Percentiles rank a stretch among this genome's conserved stretches.
Conservation (phyloP, 2,888 invertebrate species). For the Drosophila sordidula region DNA sequence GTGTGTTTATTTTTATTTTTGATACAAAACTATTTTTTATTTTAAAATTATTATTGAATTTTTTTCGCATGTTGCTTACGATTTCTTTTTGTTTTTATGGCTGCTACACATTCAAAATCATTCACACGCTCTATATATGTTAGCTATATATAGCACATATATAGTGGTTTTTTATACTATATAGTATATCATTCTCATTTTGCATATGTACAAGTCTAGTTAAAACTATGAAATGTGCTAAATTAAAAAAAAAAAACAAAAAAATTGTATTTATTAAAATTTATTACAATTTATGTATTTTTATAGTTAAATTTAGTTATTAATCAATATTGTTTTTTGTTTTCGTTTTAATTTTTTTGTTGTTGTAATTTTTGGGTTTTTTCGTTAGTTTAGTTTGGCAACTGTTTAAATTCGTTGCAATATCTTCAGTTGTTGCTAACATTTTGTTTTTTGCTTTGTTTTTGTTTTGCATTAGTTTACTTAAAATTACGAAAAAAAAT, state of each 20-base stretch:
- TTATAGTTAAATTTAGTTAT: conserved; percentile 48
- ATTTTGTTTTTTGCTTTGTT: conserved; percentile 21
- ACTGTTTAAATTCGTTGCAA: conserved; percentile 80
- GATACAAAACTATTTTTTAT: conserved; percentile 71
- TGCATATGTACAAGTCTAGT: conserved; percentile 75
- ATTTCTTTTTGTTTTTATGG: conserved; percentile 23
- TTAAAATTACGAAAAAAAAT: conserved; percentile 72
- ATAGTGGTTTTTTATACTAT: conserved; percentile 24
- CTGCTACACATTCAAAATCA: conserved; percentile 59
- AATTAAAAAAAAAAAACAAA: conserved; percentile 59
- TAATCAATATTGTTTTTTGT: conserved; percentile 42
- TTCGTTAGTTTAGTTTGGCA: conserved; percentile 77
- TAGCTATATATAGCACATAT: conserved; percentile 18
- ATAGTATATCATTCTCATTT: conserved; percentile 47
- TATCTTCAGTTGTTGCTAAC: conserved; percentile 79
- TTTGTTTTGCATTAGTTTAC: conserved; percentile 67
- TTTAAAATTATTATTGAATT: conserved; percentile 78
- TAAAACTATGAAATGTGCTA: conserved; percentile 76
- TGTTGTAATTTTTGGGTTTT: conserved; percentile 26
- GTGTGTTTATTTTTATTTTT: conserved; percentile 32
- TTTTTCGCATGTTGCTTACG: conserved; percentile 48
- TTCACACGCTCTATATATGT: conserved; percentile 40
- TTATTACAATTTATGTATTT: conserved; percentile 49
- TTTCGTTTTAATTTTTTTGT: conserved; percentile 13
- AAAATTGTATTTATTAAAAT: conserved; percentile 58